Conservation (phyloP, 2,888 invertebrate genomes). For the Ophion costatus region DNA sequence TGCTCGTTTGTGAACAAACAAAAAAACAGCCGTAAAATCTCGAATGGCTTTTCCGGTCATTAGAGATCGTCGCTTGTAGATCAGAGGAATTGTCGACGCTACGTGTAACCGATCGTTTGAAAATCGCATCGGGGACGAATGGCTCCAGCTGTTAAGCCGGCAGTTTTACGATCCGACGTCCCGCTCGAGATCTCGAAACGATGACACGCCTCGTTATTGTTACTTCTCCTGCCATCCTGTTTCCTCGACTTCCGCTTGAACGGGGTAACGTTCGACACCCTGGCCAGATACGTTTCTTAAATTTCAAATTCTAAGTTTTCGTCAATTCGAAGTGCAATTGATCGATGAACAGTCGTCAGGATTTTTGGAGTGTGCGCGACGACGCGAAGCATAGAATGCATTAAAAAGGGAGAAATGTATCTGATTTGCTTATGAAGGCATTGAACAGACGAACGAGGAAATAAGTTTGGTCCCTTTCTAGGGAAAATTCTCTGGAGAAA, state of each 20-base stretch:
- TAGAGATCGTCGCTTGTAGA: constrained; percentile 60
- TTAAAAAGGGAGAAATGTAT: no score
- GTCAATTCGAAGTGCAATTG: background rate
- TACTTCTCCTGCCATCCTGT: constrained; percentile 8
- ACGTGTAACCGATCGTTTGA: constrained; percentile 44
- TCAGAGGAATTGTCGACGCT: constrained; percentile 30
- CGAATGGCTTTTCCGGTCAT: constrained; percentile 74
- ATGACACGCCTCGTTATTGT: constrained; percentile 46
- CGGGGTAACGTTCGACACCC: background rate
- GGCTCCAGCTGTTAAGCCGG: constrained; percentile 53
- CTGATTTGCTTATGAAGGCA: no score
- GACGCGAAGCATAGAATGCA: no score
- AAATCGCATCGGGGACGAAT: constrained; percentile 43
- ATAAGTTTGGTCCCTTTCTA: no score
- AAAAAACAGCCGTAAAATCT: constrained; percentile 70
- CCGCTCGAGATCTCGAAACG: constrained; percentile 34
- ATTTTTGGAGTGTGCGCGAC: no score
- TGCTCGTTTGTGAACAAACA: constrained; percentile 26
- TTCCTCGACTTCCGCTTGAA: background rate
- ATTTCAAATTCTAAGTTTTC: background rate
- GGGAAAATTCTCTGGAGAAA: no score
- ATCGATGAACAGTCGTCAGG: background rate
- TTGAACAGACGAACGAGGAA: no score
- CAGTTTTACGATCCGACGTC: constrained; percentile 52
- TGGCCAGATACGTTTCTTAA: no score